Evolutionary conservation across 2,797 vertebrate genomes (phyloP).

Genomic region (Fundulus diaphanus): DNA sequence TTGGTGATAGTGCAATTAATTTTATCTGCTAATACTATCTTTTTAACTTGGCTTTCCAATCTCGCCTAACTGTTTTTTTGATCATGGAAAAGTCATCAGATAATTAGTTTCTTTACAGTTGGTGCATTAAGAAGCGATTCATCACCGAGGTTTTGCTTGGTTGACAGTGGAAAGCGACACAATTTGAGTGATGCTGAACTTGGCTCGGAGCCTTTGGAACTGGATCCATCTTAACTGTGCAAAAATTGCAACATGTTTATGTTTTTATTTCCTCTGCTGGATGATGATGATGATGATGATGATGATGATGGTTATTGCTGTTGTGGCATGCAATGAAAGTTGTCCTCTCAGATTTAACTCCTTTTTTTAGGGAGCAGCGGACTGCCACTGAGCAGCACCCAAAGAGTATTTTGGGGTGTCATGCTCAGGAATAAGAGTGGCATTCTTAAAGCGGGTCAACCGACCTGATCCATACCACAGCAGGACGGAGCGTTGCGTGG

Average conservation of each 20-base stretch:
- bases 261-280: not conserved
- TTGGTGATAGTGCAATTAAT: not conserved
- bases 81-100: not conserved
- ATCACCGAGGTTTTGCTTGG: not conserved
- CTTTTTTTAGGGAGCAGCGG: no score
- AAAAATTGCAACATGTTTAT: not conserved
- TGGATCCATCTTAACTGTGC: not conserved
- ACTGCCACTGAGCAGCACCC: no score
- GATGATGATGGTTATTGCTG: no score
- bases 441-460: no score
- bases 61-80: not conserved
- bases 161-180: not conserved
- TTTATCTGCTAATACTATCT: not conserved
- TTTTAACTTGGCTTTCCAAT: not conserved
- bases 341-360: no score
- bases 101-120: not conserved
- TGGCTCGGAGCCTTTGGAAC: not conserved
- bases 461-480: no score
- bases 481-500: no score
- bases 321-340: no score
- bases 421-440: no score
- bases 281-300: not conserved
- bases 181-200: not conserved
- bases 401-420: no score
- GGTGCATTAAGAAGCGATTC: not conserved